Base-by-base conservation (phyloP, 1,140 invertebrate species). In the Dreissena polymorpha region DNA sequence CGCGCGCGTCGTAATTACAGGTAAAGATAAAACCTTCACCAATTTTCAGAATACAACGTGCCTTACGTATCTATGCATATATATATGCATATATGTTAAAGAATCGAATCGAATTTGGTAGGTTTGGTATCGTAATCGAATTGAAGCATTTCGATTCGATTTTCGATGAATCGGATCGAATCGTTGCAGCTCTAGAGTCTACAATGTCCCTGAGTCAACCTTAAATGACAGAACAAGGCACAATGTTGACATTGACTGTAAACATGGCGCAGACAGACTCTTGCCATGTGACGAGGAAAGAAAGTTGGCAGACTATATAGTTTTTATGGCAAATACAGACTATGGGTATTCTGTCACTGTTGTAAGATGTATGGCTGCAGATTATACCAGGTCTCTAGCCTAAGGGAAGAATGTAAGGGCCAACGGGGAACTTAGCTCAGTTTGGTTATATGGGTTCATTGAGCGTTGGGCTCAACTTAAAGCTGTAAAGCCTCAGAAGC, bases 361-460 rank as follows among this genome's bases (percentile, higher is more conserved):
- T 10, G 16, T 75, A 5, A 27, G 25, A 18, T 10, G 25, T 13
- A 75, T 60, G 12, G 53, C 53, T 21, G 53, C 53, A 29, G 53
- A 13, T 8, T 75, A 75, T 75, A 53, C 55, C 25, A 29, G 27
- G 3, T 75, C 73, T 13, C 27, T 75, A 14, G n/a, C n/a, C n/a
- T n/a, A n/a, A n/a, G 57, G 73, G 8, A 75, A 75, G 57, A 63
- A 29, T 13, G 53, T 60, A 6, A 63, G 27, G 57, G 57, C 73
- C 16, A 75, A 75, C 2, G 55, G 16, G 18, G 23, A 21, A 0
- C 53, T 75, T 23, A 83, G 72, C 23, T 69, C 69, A 10, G 16
- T 27, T 16, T 85, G 72, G 84, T 71, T 82, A 8, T 72, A 82
- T 50, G 71, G 71, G 25, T 78, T 82, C 29, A 5, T 81, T 16